Percentiles rank a stretch among this genome's conserved stretches.
phyloP scores from a whole-genome alignment of 2,797 vertebrate genomes.

The Xiphophorus birchmanni region DNA sequence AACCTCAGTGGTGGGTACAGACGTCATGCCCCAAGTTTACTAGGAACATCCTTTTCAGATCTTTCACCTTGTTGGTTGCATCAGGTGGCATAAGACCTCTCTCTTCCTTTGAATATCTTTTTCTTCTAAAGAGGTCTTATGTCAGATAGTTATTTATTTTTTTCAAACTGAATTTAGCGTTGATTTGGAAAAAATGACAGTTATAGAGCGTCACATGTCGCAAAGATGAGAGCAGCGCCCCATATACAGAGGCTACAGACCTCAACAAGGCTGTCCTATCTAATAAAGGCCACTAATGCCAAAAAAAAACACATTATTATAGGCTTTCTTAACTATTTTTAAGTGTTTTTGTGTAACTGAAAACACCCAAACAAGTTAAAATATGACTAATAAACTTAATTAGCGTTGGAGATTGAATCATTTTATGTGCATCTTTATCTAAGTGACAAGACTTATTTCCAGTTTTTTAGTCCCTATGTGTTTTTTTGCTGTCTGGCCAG shows the following conservation, averaged over 20 bases:
- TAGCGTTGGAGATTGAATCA: not conserved
- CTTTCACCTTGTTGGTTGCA: not conserved
- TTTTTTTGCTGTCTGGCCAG: not conserved
- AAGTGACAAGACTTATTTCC: not conserved
- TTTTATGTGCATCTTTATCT: not conserved
- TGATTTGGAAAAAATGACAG: no score
- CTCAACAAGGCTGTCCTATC: no score
- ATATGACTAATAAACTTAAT: not conserved
- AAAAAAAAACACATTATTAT: not conserved
- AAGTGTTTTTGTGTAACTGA: not conserved
- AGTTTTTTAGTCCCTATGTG: not conserved
- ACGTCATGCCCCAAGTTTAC: no score
- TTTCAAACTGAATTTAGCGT: not conserved
- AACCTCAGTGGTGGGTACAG: not conserved
- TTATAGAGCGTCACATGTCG: no score
- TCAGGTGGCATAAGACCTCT: not conserved
- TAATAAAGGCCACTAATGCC: no score
- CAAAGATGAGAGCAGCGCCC: no score
- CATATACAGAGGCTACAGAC: no score
- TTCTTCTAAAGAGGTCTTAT: not conserved
- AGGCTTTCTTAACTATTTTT: not conserved
- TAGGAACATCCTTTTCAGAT: not conserved
- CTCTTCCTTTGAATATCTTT: not conserved
- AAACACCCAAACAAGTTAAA: not conserved
- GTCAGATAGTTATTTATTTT: no score